Percentiles rank a stretch among this genome's conserved stretches.
These are phyloP conservation scores for Pogoniulus pusillus DNA, from an alignment of 2,797 vertebrate genomes.

Conservation along the genomic window DNA sequence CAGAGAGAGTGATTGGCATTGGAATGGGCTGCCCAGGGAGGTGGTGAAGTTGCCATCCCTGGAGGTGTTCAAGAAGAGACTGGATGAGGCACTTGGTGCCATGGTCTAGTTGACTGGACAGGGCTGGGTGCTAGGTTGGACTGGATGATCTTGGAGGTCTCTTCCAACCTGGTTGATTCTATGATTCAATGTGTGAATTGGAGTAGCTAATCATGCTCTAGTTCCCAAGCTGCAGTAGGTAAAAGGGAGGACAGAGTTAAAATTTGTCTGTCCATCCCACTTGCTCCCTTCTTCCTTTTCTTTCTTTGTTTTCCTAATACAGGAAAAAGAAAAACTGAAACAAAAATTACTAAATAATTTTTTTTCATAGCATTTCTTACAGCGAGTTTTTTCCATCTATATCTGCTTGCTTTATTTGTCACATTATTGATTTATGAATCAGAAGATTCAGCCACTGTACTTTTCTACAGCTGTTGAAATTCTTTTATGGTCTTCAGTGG, in stretches of 20 bases:
- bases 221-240: neutral
- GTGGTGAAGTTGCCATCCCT: too few relatives aligned
- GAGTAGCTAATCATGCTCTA: neutral
- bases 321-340: neutral
- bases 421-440: neutral
- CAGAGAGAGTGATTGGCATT: too few relatives aligned
- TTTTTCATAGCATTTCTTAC: neutral
- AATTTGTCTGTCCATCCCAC: neutral
- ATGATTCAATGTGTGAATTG: accelerated
- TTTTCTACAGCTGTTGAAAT: neutral
- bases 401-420: constrained; percentile 2
- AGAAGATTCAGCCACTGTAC: neutral
- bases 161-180: too few relatives aligned
- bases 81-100: too few relatives aligned
- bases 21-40: too few relatives aligned
- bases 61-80: too few relatives aligned
- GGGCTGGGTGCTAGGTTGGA: too few relatives aligned
- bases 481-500: neutral
- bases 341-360: neutral
- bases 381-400: neutral
- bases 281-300: neutral
- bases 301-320: neutral
- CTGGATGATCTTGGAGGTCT: too few relatives aligned
- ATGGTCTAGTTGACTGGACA: too few relatives aligned
- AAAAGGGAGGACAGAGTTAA: neutral